Percentiles rank a stretch among this genome's conserved stretches.
These are phyloP conservation scores for Melitaea cinxia DNA, from an alignment of 1,140 invertebrate genomes.

Conservation along the genomic window DNA sequence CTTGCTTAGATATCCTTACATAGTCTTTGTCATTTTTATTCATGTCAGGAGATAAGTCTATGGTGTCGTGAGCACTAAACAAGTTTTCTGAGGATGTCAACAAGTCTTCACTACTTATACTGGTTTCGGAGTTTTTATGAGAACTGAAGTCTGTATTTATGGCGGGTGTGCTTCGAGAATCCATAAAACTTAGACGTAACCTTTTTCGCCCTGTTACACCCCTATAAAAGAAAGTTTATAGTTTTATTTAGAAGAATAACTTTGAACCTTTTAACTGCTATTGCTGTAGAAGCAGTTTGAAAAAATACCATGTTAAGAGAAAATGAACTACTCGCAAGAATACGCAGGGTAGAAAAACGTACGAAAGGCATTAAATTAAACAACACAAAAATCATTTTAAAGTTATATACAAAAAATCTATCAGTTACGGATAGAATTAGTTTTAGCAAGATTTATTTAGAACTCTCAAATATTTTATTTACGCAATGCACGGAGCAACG, in stretches of 20 bases:
- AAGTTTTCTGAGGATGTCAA: conserved; percentile 75
- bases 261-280: too few relatives aligned
- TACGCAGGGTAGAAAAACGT: too few relatives aligned
- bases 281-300: too few relatives aligned
- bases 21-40: conserved; percentile 82
- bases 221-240: conserved; percentile 50
- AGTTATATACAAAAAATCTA: too few relatives aligned
- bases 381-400: too few relatives aligned
- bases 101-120: conserved; percentile 70
- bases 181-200: conserved; percentile 70
- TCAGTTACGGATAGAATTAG: too few relatives aligned
- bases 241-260: not conserved
- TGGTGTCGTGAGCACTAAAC: conserved; percentile 70
- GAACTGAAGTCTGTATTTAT: conserved; percentile 61
- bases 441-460: too few relatives aligned
- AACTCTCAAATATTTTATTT: too few relatives aligned
- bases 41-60: conserved; percentile 72
- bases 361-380: too few relatives aligned
- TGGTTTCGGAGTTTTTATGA: conserved; percentile 72
- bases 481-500: too few relatives aligned
- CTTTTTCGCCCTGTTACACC: conserved; percentile 72
- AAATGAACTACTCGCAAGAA: too few relatives aligned
- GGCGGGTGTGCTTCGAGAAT: conserved; percentile 63
- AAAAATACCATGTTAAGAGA: too few relatives aligned
- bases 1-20: conserved; percentile 86